Evolutionary conservation across 2,113 vertebrate species (phyloP).

Genomic region (Psilopsiagon aurifrons): DNA sequence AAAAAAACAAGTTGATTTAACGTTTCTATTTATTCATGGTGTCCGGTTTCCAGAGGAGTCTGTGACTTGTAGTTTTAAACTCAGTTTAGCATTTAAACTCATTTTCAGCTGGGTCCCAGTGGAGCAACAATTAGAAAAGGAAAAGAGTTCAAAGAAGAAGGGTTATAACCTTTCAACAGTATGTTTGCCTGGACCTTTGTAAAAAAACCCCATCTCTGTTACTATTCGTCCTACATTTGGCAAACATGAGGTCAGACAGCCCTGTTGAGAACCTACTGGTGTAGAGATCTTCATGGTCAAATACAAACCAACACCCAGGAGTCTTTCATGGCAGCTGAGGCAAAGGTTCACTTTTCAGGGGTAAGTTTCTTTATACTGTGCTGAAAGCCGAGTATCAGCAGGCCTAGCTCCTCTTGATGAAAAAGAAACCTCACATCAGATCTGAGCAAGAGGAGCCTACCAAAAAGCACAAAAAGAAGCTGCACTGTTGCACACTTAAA

Average conservation of each 20-base stretch:
- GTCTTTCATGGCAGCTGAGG: not conserved
- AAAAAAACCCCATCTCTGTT: not conserved
- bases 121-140: slow-evolving; percentile 75
- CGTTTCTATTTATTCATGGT: slow-evolving; percentile 78
- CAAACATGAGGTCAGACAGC: not conserved
- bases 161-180: slow-evolving; percentile 58
- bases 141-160: slow-evolving; percentile 71
- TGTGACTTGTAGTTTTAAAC: slow-evolving; percentile 76
- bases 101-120: slow-evolving; percentile 77
- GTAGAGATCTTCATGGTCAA: not conserved
- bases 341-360: not conserved
- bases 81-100: slow-evolving; percentile 80
- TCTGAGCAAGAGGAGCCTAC: not conserved
- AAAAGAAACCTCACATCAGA: not conserved
- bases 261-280: not conserved
- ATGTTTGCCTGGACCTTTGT: slow-evolving; percentile 9
- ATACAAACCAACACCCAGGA: not conserved
- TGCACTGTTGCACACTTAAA: not conserved
- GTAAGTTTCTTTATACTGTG: not conserved
- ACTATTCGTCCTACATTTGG: not conserved
- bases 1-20: slow-evolving; percentile 76
- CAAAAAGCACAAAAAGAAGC: not conserved
- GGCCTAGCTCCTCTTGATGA: not conserved
- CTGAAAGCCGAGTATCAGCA: not conserved
- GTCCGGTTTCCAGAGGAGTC: slow-evolving; percentile 75